Base-by-base conservation (phyloP, 1,140 invertebrate species). In the Magallana angulata region DNA sequence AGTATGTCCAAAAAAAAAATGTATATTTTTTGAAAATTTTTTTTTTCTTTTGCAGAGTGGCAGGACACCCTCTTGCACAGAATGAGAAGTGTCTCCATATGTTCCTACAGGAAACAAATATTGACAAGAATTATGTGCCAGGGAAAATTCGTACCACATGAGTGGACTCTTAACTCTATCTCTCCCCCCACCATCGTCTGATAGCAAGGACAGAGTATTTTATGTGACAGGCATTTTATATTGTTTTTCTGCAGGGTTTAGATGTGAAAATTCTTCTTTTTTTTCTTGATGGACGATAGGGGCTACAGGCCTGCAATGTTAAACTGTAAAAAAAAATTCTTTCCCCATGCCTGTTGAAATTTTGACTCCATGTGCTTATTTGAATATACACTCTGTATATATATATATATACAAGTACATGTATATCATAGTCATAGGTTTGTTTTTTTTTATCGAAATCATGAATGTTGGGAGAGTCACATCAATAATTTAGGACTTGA, bases 21-120 rank as follows among this genome's bases (percentile, higher is more conserved):
- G 36, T 48, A 48, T 48, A 14, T 57, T 57, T 24, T n/a, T 11
- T 56, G n/a, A 83, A 59, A 59, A 24, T 58, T 59, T 88, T 71
- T 7, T 83, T 81, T 80, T 90, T 91, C 90, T 82, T 88, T 96
- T 96, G 86, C 95, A 98, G 97, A 96, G 99, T 99, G 95, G 99
- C 99, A 89, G 99, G 99, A 84, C 99, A 99, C 96, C 99, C 99
- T n/a, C 96, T 99, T 93, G 99, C 99, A 80, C 99, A 99, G 96
- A 99, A 99, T 95, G 99, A 99, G 96, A 96, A 98, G 93, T 99
- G 99, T 96, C 96, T 99, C 92, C 99, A 99, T 94, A 99, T 99
- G 98, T 99, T 99, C 96, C 96, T 99, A 86, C 98, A 99, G 95
- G 98, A 99, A 93, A 97, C 97, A 83, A 96, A 97, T 90, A 99